phyloP scores from a whole-genome alignment of 2,113 vertebrate species.

The Progne subis region DNA sequence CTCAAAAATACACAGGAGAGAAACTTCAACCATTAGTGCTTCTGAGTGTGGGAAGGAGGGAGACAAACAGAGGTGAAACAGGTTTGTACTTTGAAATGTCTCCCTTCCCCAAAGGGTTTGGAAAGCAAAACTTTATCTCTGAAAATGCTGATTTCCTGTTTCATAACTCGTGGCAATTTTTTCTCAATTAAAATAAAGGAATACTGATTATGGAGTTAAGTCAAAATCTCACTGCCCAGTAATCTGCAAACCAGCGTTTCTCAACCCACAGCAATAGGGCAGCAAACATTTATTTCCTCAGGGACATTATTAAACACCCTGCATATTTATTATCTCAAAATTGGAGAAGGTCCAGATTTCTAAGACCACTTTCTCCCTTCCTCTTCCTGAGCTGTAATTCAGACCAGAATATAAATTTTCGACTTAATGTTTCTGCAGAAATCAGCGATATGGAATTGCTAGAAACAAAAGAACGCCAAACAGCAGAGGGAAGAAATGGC shows the following conservation, averaged over 20 bases:
- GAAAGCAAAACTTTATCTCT: conserved; percentile 7
- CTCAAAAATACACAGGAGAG: neutral
- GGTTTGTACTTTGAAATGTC: neutral
- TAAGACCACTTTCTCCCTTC: conserved; percentile 25
- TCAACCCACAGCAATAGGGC: conserved; percentile 17
- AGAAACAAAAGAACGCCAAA: conserved; percentile 14
- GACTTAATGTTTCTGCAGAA: conserved; percentile 44
- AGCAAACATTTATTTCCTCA: conserved; percentile 41
- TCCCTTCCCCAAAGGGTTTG: neutral
- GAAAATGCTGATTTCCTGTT: neutral
- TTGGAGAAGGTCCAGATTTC: conserved; percentile 43
- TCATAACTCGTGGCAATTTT: conserved; percentile 1
- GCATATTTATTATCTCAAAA: conserved; percentile 26
- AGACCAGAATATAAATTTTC: conserved; percentile 63
- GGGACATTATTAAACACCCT: conserved; percentile 44
- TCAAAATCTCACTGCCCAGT: neutral
- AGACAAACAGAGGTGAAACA: neutral
- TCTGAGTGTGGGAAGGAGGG: neutral
- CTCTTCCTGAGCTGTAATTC: conserved; percentile 50
- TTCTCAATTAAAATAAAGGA: conserved; percentile 44
- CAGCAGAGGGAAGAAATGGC: neutral
- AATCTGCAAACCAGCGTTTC: neutral
- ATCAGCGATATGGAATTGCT: neutral
- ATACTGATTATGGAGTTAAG: conserved; percentile 1
- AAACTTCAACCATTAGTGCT: neutral